Base-by-base conservation (phyloP, 1,140 invertebrate species). In the Epicauta chinensis region DNA sequence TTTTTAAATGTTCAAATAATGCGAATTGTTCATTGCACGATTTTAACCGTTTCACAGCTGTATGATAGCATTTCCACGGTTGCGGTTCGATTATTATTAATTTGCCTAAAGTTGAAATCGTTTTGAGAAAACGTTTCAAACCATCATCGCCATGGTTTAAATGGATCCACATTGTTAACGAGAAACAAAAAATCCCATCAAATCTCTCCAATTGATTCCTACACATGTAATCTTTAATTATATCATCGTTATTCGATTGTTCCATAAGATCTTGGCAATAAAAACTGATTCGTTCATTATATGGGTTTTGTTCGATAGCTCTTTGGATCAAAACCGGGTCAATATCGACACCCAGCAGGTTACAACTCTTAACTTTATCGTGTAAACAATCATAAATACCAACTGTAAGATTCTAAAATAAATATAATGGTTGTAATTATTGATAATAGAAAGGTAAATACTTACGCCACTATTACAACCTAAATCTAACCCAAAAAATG, bases 121-220 rank as follows among this genome's bases (percentile, higher is more conserved):
- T 73, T 11, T 70, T 53, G 7, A 89, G 67, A 69, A 86, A 85
- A 4, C 67, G 46, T 41, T 71, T 61, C 11, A 90, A 65, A 1
- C 84, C 86, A 3, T 71, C 65, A 74, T 91, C 89, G 10, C 87
- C 86, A 70, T 84, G 72, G 67, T 91, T 91, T 16, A 91, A 63
- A 69, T 91, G 89, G 57, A 91, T 87, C 89, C 89, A 91, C 87
- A 91, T 89, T 11, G 87, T 88, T 10, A 89, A 78, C 12, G 87
- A 89, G 69, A 91, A 89, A 64, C 84, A 87, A 66, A 87, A 89
- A 16, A 79, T 73, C 11, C 81, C 74, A 70, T 88, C 81, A 71
- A 91, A 91, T 52, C 71, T 72, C 1, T 59, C 41, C 46, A 71
- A 74, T 1, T 71, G 57, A 49, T 73, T 48, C 0, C 52, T 53